These are phyloP conservation scores for Vidua macroura DNA, from an alignment of 2,113 vertebrate genomes.

Conservation along the genomic window DNA sequence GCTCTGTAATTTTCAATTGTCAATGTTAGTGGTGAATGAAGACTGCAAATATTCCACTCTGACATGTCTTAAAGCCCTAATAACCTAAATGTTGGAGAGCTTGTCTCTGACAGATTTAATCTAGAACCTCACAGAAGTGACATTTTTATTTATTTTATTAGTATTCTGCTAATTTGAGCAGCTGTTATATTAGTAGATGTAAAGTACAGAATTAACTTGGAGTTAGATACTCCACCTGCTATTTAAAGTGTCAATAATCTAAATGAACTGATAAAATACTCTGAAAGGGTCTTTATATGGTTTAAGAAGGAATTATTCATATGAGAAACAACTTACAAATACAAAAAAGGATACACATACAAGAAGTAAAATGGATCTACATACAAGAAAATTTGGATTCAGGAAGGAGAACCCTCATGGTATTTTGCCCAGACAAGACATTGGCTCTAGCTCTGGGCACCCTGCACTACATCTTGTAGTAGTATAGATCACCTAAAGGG, in stretches of 20 bases:
- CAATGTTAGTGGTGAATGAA: neutral
- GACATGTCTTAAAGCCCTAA: neutral
- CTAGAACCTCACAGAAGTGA: neutral
- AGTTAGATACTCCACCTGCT: neutral
- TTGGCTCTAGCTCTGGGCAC: neutral
- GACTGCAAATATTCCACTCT: neutral
- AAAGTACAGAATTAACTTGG: neutral
- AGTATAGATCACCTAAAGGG: neutral
- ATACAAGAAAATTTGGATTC: neutral
- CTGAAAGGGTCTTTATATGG: neutral
- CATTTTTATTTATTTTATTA: neutral
- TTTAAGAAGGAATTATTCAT: neutral
- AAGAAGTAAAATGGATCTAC: neutral
- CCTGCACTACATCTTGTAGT: neutral
- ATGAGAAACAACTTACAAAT: neutral
- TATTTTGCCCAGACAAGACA: neutral
- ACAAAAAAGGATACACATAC: neutral
- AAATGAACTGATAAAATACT: neutral
- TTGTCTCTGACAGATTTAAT: neutral
- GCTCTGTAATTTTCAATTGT: neutral
- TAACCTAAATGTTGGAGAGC: neutral
- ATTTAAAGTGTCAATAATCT: neutral
- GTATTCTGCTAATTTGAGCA: neutral
- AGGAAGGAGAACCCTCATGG: neutral
- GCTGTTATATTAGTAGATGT: neutral